Evolutionary conservation across 2,113 vertebrate species (phyloP), one percentile per base, ranked within the genome.

Genomic region (Orthonyx spaldingii): DNA sequence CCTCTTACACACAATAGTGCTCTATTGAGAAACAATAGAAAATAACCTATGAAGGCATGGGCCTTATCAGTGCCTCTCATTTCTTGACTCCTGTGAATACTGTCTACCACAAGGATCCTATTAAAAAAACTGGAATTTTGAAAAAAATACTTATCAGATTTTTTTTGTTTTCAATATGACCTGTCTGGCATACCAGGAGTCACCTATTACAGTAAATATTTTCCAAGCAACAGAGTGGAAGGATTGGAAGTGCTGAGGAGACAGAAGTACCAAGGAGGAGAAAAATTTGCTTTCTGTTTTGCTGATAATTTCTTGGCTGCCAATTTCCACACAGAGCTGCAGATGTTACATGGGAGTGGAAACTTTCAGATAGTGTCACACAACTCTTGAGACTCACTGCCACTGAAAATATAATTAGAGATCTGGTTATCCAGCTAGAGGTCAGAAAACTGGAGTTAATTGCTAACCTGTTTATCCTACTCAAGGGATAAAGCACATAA

Each of bases 391-490:
- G 94, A 96, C 74, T 90, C 84, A 41, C 90, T 94, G 96, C 94
- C 90, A 92, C 93, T 82, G 90, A 92, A 95, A 96, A 97, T 90
- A 95, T 87, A 97, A 97, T 97, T 97, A 97, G 92, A 94, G 93
- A 95, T 96, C 95, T 96, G 94, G 95, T 97, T 97, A 97, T 97
- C 94, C 92, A 82, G 84, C 89, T 94, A 90, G 90, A 91, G 96
- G 97, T 96, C 97, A 96, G 91, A 86, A 93, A 94, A 96, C 90
- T 84, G 87, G 91, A 94, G 97, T 96, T 97, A 97, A 97, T 97
- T 97, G 92, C 94, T 97, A 97, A 97, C 96, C 95, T 96, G 95
- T 97, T 97, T 97, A 97, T 97, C 90, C 94, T 94, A 84, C 97
- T 97, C 97, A 84, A 77, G 97, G 95, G 97, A 97, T 89, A 84